Percentiles rank a stretch among this genome's conserved stretches.
These are phyloP conservation scores for Sphaerophoria taeniata DNA, from an alignment of 2,888 invertebrate genomes.

Conservation along the genomic window DNA sequence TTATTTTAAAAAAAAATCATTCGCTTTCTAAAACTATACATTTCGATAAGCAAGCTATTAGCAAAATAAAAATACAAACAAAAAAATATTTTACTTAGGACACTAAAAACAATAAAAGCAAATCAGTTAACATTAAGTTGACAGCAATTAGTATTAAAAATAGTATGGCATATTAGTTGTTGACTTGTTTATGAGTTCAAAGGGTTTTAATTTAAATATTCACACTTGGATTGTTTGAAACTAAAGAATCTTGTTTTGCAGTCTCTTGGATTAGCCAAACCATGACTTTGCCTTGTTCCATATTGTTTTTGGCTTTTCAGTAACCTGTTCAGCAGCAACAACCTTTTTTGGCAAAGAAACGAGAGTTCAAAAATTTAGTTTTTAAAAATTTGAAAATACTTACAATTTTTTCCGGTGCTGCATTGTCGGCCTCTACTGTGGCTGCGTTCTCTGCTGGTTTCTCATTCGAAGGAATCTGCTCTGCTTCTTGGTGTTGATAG, in stretches of 20 bases:
- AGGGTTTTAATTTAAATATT: background rate
- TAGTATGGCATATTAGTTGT: constrained; percentile 14
- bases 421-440: background rate
- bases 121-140: background rate
- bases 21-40: too few relatives aligned
- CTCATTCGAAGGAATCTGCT: constrained; percentile 52
- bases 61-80: background rate
- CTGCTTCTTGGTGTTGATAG: constrained; percentile 71
- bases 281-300: constrained; percentile 77
- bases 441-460: constrained; percentile 17
- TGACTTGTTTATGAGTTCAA: background rate
- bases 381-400: background rate
- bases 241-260: background rate
- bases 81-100: background rate
- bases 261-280: constrained; percentile 56
- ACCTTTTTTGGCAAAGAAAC: constrained; percentile 57
- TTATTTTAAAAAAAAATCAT: background rate
- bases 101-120: background rate
- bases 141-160: constrained; percentile 12
- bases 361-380: background rate
- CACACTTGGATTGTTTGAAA: background rate
- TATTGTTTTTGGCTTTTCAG: constrained; percentile 76
- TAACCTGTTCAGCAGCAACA: constrained; percentile 76
- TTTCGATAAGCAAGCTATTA: too few relatives aligned
- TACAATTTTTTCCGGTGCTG: constrained; percentile 49